phyloP scores from a whole-genome alignment of 2,797 vertebrate genomes.

The Labroides dimidiatus region DNA sequence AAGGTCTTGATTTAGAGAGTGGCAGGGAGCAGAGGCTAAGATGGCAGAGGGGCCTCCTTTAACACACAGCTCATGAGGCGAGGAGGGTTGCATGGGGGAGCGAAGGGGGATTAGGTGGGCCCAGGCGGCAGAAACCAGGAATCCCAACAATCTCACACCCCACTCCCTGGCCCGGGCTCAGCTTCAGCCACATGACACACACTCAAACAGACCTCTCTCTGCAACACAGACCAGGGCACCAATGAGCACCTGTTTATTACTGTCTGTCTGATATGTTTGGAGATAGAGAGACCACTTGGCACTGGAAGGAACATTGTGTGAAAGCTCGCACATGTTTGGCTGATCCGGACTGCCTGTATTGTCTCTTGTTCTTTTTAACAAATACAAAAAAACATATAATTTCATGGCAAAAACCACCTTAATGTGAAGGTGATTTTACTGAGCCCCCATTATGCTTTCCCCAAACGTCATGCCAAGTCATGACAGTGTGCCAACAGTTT shows the following conservation, averaged over 20 bases:
- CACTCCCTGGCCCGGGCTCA: conserved; percentile 71
- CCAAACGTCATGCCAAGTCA: too few species aligned
- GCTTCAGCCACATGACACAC: conserved; percentile 78
- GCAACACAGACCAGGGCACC: conserved; percentile 50
- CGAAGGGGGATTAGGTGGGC: conserved; percentile 77
- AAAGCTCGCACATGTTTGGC: conserved; percentile 38
- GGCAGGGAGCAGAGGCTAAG: conserved; percentile 68
- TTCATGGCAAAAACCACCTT: too few species aligned
- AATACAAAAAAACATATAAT: conserved; percentile 3
- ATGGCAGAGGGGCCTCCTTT: conserved; percentile 77
- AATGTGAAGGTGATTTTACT: too few species aligned
- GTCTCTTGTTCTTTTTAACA: conserved; percentile 22
- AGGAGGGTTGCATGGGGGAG: conserved; percentile 64
- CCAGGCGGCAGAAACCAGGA: conserved; percentile 80
- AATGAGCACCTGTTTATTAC: conserved; percentile 75
- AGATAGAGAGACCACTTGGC: conserved; percentile 57
- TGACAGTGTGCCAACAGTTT: too few species aligned
- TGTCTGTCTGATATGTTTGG: conserved; percentile 61
- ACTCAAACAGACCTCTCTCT: conserved; percentile 64
- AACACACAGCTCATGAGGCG: conserved; percentile 69
- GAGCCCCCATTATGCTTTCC: too few species aligned
- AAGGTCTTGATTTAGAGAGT: conserved; percentile 63
- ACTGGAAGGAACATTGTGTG: conserved; percentile 57
- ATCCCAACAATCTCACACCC: conserved; percentile 84
- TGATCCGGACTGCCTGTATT: conserved; percentile 21